Evolutionary conservation across 1,140 invertebrate genomes (phyloP), one percentile per base, ranked within the genome.

Genomic region (Hycleus cichorii): DNA sequence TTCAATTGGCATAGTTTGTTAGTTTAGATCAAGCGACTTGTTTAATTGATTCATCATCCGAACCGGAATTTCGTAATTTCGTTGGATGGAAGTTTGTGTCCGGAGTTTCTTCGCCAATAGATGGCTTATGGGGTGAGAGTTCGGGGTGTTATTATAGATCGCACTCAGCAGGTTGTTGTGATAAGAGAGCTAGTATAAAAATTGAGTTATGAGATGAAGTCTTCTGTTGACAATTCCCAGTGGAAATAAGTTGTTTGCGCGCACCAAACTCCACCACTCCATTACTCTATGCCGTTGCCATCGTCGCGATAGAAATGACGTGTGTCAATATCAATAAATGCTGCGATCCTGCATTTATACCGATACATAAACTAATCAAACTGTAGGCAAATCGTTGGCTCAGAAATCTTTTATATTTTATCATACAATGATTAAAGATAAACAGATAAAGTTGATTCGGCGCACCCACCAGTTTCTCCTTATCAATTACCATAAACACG

Each of bases 121-220:
- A 18, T 18, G 18, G 18, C 1, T 18, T 18, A 18, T 18, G 18
- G 18, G 18, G 18, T 18, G 18, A 18, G 32, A 32, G 32, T 32
- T 32, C 32, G 32, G 7, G 18, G 7, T 32, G 7, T 5, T 32
- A 32, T 32, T 32, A 32, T 32, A 49, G 47, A 55, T 49, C 4
- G 47, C 47, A 48, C 54, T 66, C 64, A 64, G 60, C 62, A 64
- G 64, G 64, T 68, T 68, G 68, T 68, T 68, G 65, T 62, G 68
- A 68, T 68, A 68, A 69, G 56, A 58, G 56, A 58, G 65, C 49
- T 46, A 58, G 62, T 56, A 63, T 64, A 69, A 69, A 69, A 71
- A 70, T 69, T 70, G 66, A 71, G 69, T 71, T 71, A 70, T 69
- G 67, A 69, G 66, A 67, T 65, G 65, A 67, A 69, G 66, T 69